Conservation (phyloP, 1,140 invertebrate species). For the Branchinecta lindahli region DNA sequence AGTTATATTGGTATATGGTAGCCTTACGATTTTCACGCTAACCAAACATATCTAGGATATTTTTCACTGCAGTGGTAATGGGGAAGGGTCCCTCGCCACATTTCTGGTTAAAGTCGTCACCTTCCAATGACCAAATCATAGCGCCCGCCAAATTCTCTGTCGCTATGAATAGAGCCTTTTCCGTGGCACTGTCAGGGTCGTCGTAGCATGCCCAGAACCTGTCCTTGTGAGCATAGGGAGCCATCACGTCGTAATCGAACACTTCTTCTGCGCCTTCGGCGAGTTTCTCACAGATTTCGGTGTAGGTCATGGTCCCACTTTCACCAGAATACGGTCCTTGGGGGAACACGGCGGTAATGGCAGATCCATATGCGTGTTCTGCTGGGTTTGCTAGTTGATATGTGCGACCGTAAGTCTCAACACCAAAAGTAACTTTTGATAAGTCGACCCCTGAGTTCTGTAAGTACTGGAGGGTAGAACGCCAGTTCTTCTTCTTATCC, state of each 20-base stretch:
- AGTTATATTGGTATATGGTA: too few relatives aligned
- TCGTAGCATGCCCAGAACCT: neutral
- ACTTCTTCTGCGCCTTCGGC: neutral
- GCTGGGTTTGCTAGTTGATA: constrained; percentile 28
- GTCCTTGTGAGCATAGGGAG: neutral
- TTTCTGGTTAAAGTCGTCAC: neutral
- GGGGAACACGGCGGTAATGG: constrained; percentile 24
- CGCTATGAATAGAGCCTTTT: neutral
- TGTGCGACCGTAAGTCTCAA: constrained; percentile 30
- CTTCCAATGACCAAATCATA: neutral
- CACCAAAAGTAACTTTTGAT: constrained; percentile 11
- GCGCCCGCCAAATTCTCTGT: neutral
- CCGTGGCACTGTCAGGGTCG: neutral
- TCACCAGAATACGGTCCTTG: constrained; percentile 16
- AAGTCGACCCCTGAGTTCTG: neutral
- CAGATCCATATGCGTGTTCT: constrained; percentile 26
- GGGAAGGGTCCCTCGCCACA: neutral
- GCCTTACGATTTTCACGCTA: too few relatives aligned
- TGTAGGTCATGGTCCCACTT: constrained; percentile 26
- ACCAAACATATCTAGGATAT: neutral
- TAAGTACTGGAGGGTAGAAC: neutral
- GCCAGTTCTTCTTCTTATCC: constrained; percentile 14
- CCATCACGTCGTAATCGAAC: neutral
- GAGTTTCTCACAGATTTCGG: constrained; percentile 24
- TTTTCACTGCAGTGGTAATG: neutral